These are phyloP conservation scores for Struthio camelus DNA, from an alignment of 2,113 vertebrate species.

Conservation along the genomic window DNA sequence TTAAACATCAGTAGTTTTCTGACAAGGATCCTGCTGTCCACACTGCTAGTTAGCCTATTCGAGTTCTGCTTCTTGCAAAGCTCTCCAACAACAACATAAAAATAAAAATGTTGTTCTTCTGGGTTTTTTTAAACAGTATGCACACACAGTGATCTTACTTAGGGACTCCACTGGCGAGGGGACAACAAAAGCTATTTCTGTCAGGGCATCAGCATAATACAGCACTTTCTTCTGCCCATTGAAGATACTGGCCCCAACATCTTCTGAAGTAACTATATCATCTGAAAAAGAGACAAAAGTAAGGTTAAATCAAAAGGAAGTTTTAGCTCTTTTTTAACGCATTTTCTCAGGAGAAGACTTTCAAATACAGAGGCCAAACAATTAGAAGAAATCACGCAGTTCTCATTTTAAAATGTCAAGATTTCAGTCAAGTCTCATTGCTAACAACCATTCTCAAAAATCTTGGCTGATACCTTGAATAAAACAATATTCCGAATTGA, in stretches of 20 bases:
- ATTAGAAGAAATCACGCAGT: not conserved
- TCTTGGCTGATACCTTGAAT: not conserved
- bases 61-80: not conserved
- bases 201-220: conserved; percentile 94
- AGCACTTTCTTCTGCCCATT: conserved; percentile 94
- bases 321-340: not conserved
- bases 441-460: not conserved
- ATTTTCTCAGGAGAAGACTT: not conserved
- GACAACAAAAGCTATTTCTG: conserved; percentile 95
- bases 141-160: conserved; percentile 76
- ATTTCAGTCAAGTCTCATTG: not conserved
- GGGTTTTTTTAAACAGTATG: not conserved
- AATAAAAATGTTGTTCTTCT: not conserved
- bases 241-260: conserved; percentile 89
- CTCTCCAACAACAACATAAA: not conserved
- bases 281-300: conserved; percentile 73
- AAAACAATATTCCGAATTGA: not conserved
- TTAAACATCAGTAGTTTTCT: not conserved
- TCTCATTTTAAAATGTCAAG: not conserved
- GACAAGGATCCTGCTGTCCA: not conserved
- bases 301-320: not conserved
- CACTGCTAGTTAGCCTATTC: not conserved
- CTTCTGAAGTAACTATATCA: conserved; percentile 82
- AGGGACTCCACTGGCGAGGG: conserved; percentile 88
- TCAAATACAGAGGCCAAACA: not conserved